These are phyloP conservation scores for Mesaphorura yosii DNA, from an alignment of 1,140 invertebrate genomes.

Conservation along the genomic window DNA sequence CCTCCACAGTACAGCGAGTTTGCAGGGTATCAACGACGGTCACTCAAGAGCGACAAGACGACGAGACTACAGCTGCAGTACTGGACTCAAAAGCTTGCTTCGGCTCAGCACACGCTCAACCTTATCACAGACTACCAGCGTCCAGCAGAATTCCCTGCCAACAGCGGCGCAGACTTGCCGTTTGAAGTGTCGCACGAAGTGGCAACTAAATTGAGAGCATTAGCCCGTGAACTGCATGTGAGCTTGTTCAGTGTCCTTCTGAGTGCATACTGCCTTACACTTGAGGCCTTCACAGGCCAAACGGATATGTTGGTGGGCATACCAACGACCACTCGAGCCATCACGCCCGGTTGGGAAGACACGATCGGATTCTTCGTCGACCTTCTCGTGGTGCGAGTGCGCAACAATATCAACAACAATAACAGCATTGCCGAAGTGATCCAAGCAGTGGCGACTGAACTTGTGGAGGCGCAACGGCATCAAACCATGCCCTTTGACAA, in stretches of 20 bases:
- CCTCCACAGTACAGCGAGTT: neutral
- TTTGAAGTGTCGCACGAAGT: neutral
- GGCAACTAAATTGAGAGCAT: neutral
- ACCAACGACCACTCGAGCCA: neutral
- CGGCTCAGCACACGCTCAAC: neutral
- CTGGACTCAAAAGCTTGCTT: neutral
- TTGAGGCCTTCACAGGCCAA: neutral
- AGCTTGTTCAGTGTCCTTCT: constrained; percentile 1
- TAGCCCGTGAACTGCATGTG: neutral
- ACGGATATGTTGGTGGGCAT: constrained; percentile 1
- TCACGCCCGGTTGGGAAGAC: neutral
- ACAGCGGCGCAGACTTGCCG: neutral
- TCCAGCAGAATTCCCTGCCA: constrained; percentile 3
- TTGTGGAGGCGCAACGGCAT: neutral
- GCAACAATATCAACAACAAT: neutral
- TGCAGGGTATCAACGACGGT: neutral
- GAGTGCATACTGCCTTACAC: neutral
- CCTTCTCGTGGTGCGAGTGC: neutral
- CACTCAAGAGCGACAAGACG: neutral
- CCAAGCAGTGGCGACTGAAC: neutral
- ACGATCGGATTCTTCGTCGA: constrained; percentile 11
- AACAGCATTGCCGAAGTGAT: neutral
- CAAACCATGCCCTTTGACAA: constrained; percentile 8
- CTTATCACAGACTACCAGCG: constrained; percentile 1
- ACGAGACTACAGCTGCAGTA: neutral